Evolutionary conservation across 2,888 invertebrate species (phyloP).

Genomic region (Ceratothoa steindachneri): DNA sequence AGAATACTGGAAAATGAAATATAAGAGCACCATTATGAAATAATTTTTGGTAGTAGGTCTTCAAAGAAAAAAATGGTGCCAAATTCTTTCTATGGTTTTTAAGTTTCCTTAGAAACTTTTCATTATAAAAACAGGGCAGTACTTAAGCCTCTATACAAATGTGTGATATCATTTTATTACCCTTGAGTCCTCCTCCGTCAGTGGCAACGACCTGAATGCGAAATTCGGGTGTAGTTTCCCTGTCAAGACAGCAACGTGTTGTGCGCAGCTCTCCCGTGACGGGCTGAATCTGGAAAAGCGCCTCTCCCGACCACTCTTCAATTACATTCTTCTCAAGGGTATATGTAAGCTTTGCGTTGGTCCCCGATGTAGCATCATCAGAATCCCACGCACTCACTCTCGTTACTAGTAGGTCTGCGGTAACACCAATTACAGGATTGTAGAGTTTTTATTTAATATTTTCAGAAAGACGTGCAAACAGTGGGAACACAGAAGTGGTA

Average conservation of each 20-base stretch:
- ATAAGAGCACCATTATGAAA: no score
- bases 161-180: background rate
- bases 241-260: constrained; percentile 12
- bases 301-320: constrained; percentile 16
- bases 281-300: constrained; percentile 5
- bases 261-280: constrained; percentile 5
- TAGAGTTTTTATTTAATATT: no score
- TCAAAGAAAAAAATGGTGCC: no score
- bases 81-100: no score
- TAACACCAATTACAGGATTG: no score
- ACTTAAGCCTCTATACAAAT: no score
- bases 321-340: constrained; percentile 24
- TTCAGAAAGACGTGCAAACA: no score
- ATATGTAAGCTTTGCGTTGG: constrained; percentile 17
- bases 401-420: constrained; percentile 8
- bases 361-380: constrained; percentile 18
- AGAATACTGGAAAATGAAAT: no score
- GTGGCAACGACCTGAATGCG: constrained; percentile 19
- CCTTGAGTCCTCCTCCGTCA: constrained; percentile 20
- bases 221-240: constrained; percentile 20
- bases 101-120: no score
- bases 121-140: no score
- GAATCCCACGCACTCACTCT: constrained; percentile 17
- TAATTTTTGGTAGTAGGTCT: no score
- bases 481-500: no score